These are phyloP conservation scores for Elgonia sp. DNA, from an alignment of 2,888 invertebrate species.

Conservation along the genomic window DNA sequence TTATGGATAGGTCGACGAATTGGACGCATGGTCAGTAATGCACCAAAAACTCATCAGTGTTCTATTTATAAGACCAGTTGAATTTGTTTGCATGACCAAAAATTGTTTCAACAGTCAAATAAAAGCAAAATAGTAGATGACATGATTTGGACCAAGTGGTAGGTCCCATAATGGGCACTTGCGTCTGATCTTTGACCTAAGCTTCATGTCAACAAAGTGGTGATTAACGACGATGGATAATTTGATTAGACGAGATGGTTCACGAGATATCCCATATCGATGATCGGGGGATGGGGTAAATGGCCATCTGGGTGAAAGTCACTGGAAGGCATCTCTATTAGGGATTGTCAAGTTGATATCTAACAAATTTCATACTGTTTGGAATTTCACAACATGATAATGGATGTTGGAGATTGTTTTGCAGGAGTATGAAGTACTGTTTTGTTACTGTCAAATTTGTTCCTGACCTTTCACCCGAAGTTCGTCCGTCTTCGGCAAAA, in stretches of 20 bases:
- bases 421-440: too few species aligned
- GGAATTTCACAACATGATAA: too few species aligned
- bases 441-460: too few species aligned
- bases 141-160: too few species aligned
- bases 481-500: slow-evolving; percentile 42
- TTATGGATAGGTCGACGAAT: slow-evolving; percentile 85
- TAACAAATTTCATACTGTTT: too few species aligned
- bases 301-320: background rate
- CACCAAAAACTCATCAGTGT: slow-evolving; percentile 13
- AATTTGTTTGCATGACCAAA: too few species aligned
- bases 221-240: background rate
- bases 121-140: too few species aligned
- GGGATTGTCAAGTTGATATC: too few species aligned
- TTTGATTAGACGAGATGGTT: background rate
- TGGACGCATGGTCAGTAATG: slow-evolving; percentile 83
- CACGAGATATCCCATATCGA: background rate
- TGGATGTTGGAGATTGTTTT: too few species aligned
- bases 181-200: background rate
- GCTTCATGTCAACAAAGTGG: slow-evolving; percentile 8
- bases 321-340: background rate
- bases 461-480: slow-evolving; percentile 36
- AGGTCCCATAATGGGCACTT: too few species aligned
- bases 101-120: too few species aligned
- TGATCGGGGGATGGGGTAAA: background rate
- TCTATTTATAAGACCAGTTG: slow-evolving; percentile 73